Base-by-base conservation (phyloP, 2,888 invertebrate species). In the Epinotia demarniana region DNA sequence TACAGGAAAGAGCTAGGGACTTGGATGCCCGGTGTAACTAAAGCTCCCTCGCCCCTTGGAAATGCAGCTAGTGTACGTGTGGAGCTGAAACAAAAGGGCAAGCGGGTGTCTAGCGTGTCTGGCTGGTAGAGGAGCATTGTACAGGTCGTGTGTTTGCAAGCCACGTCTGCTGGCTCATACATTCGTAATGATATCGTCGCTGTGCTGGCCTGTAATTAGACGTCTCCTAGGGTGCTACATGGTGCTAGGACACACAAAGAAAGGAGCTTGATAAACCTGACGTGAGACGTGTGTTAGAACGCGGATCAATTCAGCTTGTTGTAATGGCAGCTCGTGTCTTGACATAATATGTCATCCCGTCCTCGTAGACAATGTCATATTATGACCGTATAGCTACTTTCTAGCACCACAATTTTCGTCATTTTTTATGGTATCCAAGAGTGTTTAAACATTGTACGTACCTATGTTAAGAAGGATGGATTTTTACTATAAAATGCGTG, bases 151-250 rank as follows among this genome's bases (percentile, higher is more conserved):
- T 86, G 89, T 88, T 90, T 88, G 89, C 90, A 85, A 87, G 84
- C 87, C 91, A 89, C 89, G 91, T 92, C 87, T 76, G 78, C 77
- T 82, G 82, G 86, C 86, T 89, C 91, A 90, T 91, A 91, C 90
- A 92, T 92, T 89, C 82, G 87, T 90, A 92, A 93, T 93, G 91
- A 87, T 89, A 90, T 87, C 87, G 87, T 89, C 85, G 87, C 81
- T 78, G 83, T 84, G 80, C 81, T 81, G 79, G 83, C n/a, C 82
- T 82, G 87, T 91, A 92, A 92, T 92, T 91, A 92, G 89, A 87
- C 79, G 81, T 82, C 81, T 83, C 82, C 81, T 81, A 81, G 78
- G 80, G 82, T 79, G 80, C 77, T 46, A 60, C 23, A 73, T 71
- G 70, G 78, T 74, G 76, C 19, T 27, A 39, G 39, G 19, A 9